phyloP scores from a whole-genome alignment of 2,797 vertebrate species.

The Gambelia wislizenii region DNA sequence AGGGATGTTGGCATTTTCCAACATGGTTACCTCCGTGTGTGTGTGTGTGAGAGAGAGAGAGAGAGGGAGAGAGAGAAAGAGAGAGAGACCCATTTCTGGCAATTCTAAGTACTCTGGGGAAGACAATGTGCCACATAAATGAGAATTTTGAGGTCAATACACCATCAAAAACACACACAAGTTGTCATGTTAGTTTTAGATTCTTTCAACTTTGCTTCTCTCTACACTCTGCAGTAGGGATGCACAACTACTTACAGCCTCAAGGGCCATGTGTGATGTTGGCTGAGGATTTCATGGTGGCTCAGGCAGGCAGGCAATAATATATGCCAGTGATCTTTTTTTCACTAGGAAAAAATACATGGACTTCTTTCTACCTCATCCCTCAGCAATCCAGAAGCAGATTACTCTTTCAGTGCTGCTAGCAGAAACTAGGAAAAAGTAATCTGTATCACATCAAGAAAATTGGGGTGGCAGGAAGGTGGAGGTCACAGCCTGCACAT shows the following conservation, averaged over 20 bases:
- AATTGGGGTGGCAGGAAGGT: too few species aligned
- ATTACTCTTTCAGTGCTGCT: not conserved
- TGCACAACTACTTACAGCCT: not conserved
- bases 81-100: not conserved
- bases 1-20: not conserved
- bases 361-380: not conserved
- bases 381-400: not conserved
- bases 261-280: not conserved
- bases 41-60: too few species aligned
- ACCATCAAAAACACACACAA: not conserved
- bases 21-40: not conserved
- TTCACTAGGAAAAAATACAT: not conserved
- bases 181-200: not conserved
- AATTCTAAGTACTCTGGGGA: slow-evolving; percentile 13
- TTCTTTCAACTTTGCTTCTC: not conserved
- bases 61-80: too few species aligned
- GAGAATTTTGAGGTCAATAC: not conserved
- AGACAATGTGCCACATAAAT: slow-evolving; percentile 20
- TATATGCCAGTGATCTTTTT: not conserved
- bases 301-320: not conserved
- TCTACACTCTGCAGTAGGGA: too few species aligned
- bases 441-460: too few species aligned
- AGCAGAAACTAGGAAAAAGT: not conserved
- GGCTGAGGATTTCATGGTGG: not conserved
- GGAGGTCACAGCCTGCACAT: too few species aligned